Base-by-base conservation (phyloP, 2,113 vertebrate genomes). In the Ancistrus triradiatus region DNA sequence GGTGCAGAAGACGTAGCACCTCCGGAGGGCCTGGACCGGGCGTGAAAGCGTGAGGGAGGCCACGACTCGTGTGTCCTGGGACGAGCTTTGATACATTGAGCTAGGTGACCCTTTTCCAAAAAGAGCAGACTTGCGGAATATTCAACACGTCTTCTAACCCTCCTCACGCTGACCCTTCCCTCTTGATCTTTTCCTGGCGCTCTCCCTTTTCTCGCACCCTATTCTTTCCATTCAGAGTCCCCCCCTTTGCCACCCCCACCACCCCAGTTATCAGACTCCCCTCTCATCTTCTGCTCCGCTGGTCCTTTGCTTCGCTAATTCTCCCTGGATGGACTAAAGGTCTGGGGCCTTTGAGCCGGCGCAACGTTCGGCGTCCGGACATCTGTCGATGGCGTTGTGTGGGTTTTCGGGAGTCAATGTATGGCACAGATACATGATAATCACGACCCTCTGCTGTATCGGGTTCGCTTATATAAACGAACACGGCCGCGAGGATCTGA, bases 141-240 rank as follows among this genome's bases (percentile, higher is more conserved):
- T 42, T 42, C 38, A 42, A 42, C 38, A 42, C 38, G 6, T 14
- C 11, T 14, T 42, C 3, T 6, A 42, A 42, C 13, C 18, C 31
- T 17, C 21, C 35, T 22, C 33, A 13, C 13, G 7, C 10, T 38
- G 53, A 57, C 53, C 53, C 53, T 40, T 25, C 13, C 19, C 19
- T 38, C 53, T 38, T 57, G 18, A 40, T 38, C 35, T 24, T 57
- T 4, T 38, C 35, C 35, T 37, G 17, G 11, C 33, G 27, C 15
- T 42, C 38, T 10, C 18, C 21, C 44, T 49, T 61, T 73, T 68
- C 65, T 69, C 42, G 48, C 55, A 59, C 69, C 25, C 53, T 58
- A 21, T 44, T 35, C 21, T 70, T 52, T 28, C 31, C 6, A 8
- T 63, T 44, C 61, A 17, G 33, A 55, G 18, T 7, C 24, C 21